Base-by-base conservation (phyloP, 2,888 invertebrate species). In the Crossocerus cetratus region DNA sequence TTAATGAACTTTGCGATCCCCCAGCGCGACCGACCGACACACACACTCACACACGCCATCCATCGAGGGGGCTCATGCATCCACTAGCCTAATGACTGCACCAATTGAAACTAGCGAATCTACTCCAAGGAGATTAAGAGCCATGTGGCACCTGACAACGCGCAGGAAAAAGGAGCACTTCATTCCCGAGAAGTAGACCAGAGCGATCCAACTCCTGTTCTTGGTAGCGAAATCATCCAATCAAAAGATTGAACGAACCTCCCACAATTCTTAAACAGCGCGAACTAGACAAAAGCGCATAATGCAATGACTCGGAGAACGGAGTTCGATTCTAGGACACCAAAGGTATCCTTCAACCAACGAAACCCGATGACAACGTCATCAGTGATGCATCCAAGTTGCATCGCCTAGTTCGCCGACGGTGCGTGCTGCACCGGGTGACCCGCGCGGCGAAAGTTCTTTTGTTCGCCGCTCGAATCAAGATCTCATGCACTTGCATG, bases 361-460 rank as follows among this genome's bases (percentile, higher is more conserved):
- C 32, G 8, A 11, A 1, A 8, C 5, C 32, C 11, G 32, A 32
- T 32, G 32, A 32, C 65, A 67, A 67, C 63, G 49, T 62, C 65
- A 68, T 44, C 72, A 60, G 23, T 67, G 23, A 4, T 4, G 60
- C 53, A 32, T 23, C 20, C 49, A 16, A 57, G 67, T 70, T 68
- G 43, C 77, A 64, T 57, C 54, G 68, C 69, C 72, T 70, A 66
- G 69, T 69, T 77, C 74, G 63, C 65, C 68, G 65, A 64, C 71
- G 67, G 80, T 62, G 71, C 71, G 65, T 82, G 60, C 62, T 66
- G 79, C 83, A 72, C 77, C 83, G 82, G 78, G 5, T 86, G 85
- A 86, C 84, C 87, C 77, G 77, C 83, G 81, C 83, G 74, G 86
- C 84, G 87, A 87, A 87, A 87, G 87, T 87, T 86, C 87, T 87